Evolutionary conservation across 2,113 vertebrate species (phyloP).

Genomic region (Loxodonta africana): DNA sequence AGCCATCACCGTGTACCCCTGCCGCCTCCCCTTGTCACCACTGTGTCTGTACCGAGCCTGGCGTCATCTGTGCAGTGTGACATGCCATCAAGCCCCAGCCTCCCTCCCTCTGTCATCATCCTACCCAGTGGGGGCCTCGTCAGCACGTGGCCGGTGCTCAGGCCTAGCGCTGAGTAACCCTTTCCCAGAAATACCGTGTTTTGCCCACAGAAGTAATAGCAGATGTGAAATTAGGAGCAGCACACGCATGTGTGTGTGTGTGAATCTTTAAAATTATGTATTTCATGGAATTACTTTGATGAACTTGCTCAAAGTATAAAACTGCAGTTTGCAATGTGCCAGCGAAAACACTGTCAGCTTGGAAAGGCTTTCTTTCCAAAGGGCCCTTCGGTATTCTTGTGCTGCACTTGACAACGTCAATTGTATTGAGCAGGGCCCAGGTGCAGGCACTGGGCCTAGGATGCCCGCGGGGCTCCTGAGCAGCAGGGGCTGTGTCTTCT

Average conservation of each 20-base stretch:
- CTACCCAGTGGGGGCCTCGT: background rate
- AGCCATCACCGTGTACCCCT: constrained; percentile 44
- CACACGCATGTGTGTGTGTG: too few species aligned
- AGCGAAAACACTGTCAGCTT: background rate
- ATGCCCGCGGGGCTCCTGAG: background rate
- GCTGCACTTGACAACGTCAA: background rate
- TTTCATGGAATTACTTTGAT: background rate
- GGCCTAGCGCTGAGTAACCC: background rate
- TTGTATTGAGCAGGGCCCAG: background rate
- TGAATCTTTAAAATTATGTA: background rate
- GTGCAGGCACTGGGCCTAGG: background rate
- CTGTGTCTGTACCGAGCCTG: constrained; percentile 51
- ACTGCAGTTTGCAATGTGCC: background rate
- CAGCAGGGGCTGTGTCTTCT: too few species aligned
- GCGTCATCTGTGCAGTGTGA: constrained; percentile 56
- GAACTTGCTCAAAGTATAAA: background rate
- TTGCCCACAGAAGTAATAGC: background rate
- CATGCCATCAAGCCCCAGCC: background rate
- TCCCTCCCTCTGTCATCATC: background rate
- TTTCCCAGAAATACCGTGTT: background rate
- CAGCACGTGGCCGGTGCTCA: background rate
- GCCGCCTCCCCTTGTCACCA: background rate
- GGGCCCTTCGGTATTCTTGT: too few species aligned
- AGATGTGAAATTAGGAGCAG: background rate
- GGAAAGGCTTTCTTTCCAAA: background rate